Conservation (phyloP, 2,797 vertebrate genomes). For the Hypotaenidia okinawae region DNA sequence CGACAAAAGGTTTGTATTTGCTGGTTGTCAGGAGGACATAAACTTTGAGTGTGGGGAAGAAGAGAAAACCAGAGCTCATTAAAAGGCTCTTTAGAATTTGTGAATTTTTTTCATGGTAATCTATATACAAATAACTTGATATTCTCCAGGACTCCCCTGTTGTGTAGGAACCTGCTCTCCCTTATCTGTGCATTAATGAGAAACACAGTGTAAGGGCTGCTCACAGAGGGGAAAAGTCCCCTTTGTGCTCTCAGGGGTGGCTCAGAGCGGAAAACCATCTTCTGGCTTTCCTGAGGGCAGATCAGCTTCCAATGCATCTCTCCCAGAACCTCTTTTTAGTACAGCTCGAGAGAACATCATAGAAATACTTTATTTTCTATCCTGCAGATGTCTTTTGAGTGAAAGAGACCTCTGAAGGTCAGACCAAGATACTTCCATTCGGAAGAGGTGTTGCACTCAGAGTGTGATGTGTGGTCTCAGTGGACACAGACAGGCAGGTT, state of each 20-base stretch:
- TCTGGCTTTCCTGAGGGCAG: not conserved
- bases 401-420: not conserved
- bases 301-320: rapidly evolving
- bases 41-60: not conserved
- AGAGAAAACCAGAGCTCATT: conserved; percentile 31
- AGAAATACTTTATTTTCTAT: not conserved
- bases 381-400: not conserved
- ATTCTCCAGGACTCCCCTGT: not conserved
- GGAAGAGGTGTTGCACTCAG: rapidly evolving
- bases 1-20: conserved; percentile 64
- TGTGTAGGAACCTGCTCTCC: not conserved
- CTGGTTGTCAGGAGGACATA: conserved; percentile 42
- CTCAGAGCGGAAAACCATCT: not conserved
- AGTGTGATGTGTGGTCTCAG: rapidly evolving
- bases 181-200: not conserved
- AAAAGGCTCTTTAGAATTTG: conserved; percentile 5
- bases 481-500: not conserved
- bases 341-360: not conserved
- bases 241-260: not conserved
- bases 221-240: not conserved
- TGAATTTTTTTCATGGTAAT: not conserved
- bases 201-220: not conserved
- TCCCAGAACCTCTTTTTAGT: not conserved
- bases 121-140: not conserved
- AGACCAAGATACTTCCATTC: not conserved